Conservation (phyloP, 2,113 vertebrate species). For the Fulmarus glacialis region DNA sequence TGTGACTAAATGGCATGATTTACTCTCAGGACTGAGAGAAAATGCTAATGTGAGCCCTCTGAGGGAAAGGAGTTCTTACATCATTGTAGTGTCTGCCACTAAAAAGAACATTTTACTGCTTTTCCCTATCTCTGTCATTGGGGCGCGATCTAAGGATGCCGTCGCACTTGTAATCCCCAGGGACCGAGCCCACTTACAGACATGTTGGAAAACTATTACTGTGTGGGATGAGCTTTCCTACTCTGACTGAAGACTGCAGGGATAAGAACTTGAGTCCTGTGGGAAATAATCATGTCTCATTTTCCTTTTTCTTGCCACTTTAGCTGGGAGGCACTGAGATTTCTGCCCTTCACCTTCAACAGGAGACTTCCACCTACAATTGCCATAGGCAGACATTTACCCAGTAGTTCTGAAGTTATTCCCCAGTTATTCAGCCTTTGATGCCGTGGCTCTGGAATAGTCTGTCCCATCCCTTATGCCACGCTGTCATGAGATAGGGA, state of each 20-base stretch:
- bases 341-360: not conserved
- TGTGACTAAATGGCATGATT: slow-evolving; percentile 9
- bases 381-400: not conserved
- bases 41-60: not conserved
- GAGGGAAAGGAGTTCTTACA: slow-evolving; percentile 15
- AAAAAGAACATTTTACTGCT: slow-evolving; percentile 27
- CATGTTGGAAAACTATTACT: not conserved
- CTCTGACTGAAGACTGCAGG: not conserved
- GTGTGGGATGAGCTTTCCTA: not conserved
- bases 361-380: not conserved
- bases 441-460: not conserved
- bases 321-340: not conserved
- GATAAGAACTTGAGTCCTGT: not conserved
- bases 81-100: not conserved
- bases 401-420: not conserved
- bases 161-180: not conserved
- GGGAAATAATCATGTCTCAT: slow-evolving; percentile 8
- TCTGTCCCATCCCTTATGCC: not conserved
- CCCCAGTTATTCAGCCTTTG: not conserved
- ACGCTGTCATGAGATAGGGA: not conserved
- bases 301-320: not conserved
- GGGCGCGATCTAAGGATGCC: slow-evolving; percentile 9
- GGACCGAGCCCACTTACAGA: not conserved
- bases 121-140: not conserved
- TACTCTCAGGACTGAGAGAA: not conserved